Evolutionary conservation across 2,113 vertebrate species (phyloP), one percentile per base, ranked within the genome.

Genomic region (Callorhinus ursinus): DNA sequence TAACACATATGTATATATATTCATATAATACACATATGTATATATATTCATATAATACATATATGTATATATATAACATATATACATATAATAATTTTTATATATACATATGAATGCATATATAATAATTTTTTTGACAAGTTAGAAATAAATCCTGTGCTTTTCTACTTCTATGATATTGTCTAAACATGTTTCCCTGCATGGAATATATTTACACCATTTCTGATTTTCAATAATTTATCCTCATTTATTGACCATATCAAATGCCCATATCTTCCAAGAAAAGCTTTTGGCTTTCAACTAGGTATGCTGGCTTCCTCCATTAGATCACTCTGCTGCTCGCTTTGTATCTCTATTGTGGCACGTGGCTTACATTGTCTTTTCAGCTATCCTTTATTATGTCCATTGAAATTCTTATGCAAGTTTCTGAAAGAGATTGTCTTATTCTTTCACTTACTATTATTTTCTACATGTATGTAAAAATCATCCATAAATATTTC

Each of bases 261-360:
- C 16, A 24, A 77, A 82, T 82, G 12, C 6, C 6, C 8, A 10
- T 12, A 28, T 57, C 31, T 90, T 95, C 10, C 4, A 69, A 49
- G 57, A 74, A 89, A 79, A 90, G 33, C 0, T 88, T 84, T 21
- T 46, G 2, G 1, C 4, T 63, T 57, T 1, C 36, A 46, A 18
- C 16, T 36, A 59, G 2, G 46, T 69, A 57, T 49, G 16, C 24
- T 76, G 18, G 0, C 15, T 93, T 51, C n/a, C 2, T 57, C 5
- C 22, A 28, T 0, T 83, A 15, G 10, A 31, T 10, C 0, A 0
- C 1, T 88, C 6, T 24, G 21, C 28, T 46, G 4, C 19, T 81
- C 5, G 42, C 10, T 67, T 84, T 67, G 4, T 72, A 67, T 53
- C 15, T 65, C 13, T 36, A 21, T 12, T 31, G 3, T 22, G 36